These are phyloP conservation scores for Penaeus indicus DNA, from an alignment of 1,140 invertebrate species.

Conservation along the genomic window DNA sequence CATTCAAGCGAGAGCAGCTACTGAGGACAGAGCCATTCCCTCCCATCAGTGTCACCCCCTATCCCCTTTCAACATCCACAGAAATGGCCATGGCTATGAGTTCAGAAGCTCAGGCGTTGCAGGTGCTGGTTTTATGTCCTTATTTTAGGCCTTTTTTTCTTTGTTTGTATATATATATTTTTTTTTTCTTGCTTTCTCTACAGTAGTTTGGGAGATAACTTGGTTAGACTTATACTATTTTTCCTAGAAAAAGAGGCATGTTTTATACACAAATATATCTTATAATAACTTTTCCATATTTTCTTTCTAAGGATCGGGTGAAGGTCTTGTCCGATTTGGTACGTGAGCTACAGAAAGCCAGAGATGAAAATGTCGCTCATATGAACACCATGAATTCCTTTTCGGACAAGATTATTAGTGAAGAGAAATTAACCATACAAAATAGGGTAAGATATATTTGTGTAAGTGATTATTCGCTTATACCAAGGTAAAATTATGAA, in stretches of 20 bases:
- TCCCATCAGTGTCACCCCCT: constrained; percentile 65
- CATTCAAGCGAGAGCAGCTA: constrained; percentile 56
- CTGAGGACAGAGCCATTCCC: constrained; percentile 55
- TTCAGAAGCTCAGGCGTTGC: constrained; percentile 81
- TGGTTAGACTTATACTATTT: not conserved
- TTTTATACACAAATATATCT: no score
- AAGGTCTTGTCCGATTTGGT: constrained; percentile 82
- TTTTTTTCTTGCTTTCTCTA: not conserved
- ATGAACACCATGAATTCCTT: constrained; percentile 68
- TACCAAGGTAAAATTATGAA: no score
- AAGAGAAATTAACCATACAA: constrained; percentile 67
- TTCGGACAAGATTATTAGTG: constrained; percentile 68
- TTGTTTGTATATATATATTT: not conserved
- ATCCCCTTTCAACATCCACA: constrained; percentile 66
- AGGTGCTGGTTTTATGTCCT: constrained; percentile 72
- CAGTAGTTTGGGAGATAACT: not conserved
- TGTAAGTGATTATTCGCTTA: not conserved
- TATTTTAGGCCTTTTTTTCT: not conserved
- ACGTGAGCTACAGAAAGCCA: constrained; percentile 85
- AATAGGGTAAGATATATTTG: constrained; percentile 66
- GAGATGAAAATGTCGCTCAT: constrained; percentile 72
- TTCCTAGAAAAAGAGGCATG: no score
- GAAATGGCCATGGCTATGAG: constrained; percentile 67
- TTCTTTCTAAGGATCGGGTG: constrained; percentile 79
- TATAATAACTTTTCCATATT: not conserved